phyloP scores from a whole-genome alignment of 2,888 invertebrate genomes.

The Lasioglossum morio region DNA sequence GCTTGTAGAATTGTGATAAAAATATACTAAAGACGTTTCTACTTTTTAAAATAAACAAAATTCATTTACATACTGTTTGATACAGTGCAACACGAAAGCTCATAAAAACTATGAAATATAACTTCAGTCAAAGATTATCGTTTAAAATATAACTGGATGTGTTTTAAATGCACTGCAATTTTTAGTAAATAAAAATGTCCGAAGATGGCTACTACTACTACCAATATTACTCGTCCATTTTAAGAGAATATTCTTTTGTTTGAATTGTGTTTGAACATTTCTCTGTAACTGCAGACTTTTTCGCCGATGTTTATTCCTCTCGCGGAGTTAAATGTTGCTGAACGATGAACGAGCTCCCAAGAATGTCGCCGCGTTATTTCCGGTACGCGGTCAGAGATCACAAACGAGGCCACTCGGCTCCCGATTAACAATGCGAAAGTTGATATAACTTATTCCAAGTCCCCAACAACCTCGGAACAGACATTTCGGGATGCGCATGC shows the following conservation, averaged over 20 bases:
- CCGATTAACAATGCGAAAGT: constrained; percentile 49
- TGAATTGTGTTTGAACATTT: background rate
- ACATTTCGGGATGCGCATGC: background rate
- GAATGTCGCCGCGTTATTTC: constrained; percentile 42
- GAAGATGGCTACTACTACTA: background rate
- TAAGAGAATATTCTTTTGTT: too few species aligned
- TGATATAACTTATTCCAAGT: constrained; percentile 22
- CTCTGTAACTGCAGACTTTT: background rate
- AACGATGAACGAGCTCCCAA: constrained; percentile 26
- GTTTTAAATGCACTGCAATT: background rate
- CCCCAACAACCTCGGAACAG: background rate
- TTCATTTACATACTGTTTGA: background rate
- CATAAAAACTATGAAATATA: background rate
- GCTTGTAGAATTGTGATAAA: background rate
- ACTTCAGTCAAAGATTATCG: background rate
- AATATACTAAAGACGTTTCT: background rate
- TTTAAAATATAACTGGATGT: background rate
- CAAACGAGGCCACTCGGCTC: constrained; percentile 40
- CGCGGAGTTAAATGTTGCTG: constrained; percentile 9
- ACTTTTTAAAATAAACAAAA: background rate
- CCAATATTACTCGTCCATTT: background rate
- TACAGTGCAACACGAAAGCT: background rate
- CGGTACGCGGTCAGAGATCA: constrained; percentile 31
- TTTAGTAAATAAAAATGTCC: background rate
- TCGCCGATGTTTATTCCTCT: constrained; percentile 8